Evolutionary conservation across 1,140 invertebrate species (phyloP).

Genomic region (Papilio polytes): DNA sequence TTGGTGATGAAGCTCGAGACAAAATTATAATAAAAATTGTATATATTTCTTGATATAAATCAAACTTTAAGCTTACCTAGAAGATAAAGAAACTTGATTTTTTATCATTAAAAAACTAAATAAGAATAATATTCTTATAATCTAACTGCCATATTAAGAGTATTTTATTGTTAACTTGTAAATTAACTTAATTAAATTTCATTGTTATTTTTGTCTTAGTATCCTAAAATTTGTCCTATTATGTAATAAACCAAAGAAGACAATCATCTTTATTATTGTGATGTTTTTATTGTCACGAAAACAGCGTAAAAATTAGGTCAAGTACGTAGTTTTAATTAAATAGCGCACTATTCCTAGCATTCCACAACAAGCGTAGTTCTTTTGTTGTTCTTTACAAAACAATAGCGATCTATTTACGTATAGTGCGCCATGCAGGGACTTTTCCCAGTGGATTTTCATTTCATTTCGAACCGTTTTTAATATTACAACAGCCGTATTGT

Average conservation of each 20-base stretch:
- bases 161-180: too few species aligned
- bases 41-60: background rate
- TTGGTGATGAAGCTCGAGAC: background rate
- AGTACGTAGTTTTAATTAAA: slow-evolving; percentile 29
- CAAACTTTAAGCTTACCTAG: too few species aligned
- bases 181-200: too few species aligned
- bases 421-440: background rate
- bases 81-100: too few species aligned
- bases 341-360: background rate
- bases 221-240: too few species aligned
- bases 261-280: too few species aligned
- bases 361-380: slow-evolving; percentile 23
- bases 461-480: background rate
- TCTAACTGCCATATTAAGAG: too few species aligned
- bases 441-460: slow-evolving; percentile 10
- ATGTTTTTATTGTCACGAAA: too few species aligned
- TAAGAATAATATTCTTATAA: too few species aligned
- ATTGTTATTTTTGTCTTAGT: too few species aligned
- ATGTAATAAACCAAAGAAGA: too few species aligned
- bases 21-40: background rate
- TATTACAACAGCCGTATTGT: background rate
- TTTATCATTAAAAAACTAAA: too few species aligned
- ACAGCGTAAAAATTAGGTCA: slow-evolving; percentile 1
- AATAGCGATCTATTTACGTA: slow-evolving; percentile 24
- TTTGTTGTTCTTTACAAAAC: slow-evolving; percentile 35